Base-by-base conservation (phyloP, 2,888 invertebrate species). In the Tortrix viridana region DNA sequence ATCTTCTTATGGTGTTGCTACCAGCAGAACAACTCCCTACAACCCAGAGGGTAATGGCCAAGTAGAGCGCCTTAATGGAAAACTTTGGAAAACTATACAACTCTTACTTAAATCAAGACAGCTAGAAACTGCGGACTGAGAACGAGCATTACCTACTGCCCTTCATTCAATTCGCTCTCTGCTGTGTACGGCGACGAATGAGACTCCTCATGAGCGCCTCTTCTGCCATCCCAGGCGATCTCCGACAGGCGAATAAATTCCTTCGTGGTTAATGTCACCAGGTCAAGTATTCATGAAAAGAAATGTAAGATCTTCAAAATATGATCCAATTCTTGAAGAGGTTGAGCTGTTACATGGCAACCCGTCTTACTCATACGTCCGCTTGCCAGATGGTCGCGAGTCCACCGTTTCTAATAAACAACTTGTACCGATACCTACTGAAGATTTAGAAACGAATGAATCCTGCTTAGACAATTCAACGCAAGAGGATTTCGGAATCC, bases 261-360 rank as follows among this genome's bases (percentile, higher is more conserved):
- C 38, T n/a, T 38, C 38, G 5, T 38, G 38, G 38, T 32, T 32
- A 32, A 32, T 38, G 38, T 38, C n/a, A 38, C n/a, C 38, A 0
- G n/a, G 38, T n/a, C n/a, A 38, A 38, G 38, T 38, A 38, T 12
- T 38, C 14, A 38, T 38, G n/a, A 38, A 38, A 38, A 38, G 5
- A 38, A n/a, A 38, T 38, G n/a, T 38, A 38, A 38, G 38, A 38
- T 38, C 14, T n/a, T 38, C n/a, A n/a, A 38, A 38, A 38, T 38
- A 38, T n/a, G 38, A 38, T 38, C n/a, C 38, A n/a, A 1, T n/a
- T 1, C 14, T 38, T 38, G n/a, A 38, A 38, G n/a, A 38, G 14
- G 38, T 38, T 14, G 38, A 38, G 38, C n/a, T 38, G 38, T n/a
- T 38, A 38, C 38, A 38, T n/a, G n/a, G 38, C 38, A 38, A 38